phyloP scores from a whole-genome alignment of 1,140 invertebrate species.

The Musca domestica region DNA sequence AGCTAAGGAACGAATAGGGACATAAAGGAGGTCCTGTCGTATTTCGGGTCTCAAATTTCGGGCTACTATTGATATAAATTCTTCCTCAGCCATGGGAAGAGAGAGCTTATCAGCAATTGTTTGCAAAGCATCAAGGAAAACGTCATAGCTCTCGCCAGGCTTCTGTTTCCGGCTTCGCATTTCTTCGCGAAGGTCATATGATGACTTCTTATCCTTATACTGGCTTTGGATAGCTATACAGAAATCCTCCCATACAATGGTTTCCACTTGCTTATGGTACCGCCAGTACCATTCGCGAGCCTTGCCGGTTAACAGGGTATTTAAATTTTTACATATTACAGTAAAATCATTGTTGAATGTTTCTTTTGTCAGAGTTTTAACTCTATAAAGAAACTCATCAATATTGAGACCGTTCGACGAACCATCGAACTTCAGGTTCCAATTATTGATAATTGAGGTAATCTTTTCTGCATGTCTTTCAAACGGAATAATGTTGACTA shows the following conservation, averaged over 20 bases:
- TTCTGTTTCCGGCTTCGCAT: conserved; percentile 16
- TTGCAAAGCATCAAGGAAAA: not conserved
- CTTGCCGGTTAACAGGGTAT: not conserved
- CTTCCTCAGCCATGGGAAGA: no score
- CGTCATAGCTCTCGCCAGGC: not conserved
- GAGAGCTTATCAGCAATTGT: not conserved
- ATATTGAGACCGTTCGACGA: not conserved
- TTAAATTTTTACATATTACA: not conserved
- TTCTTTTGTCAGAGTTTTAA: no score
- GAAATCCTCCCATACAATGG: no score
- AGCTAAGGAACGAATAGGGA: no score
- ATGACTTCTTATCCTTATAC: no score
- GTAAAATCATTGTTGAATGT: no score
- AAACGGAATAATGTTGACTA: no score
- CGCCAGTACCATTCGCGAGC: conserved; percentile 13
- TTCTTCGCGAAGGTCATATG: conserved; percentile 3
- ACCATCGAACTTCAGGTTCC: conserved; percentile 14
- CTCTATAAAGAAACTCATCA: conserved; percentile 2
- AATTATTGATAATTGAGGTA: conserved; percentile 6
- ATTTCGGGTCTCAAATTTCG: conserved; percentile 5
- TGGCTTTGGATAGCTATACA: no score
- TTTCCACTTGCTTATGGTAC: not conserved
- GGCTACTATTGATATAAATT: not conserved
- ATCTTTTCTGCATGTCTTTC: not conserved
- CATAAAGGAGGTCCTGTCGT: not conserved